Conservation (phyloP, 2,888 invertebrate genomes). For the Cecidostiba fungosa region DNA sequence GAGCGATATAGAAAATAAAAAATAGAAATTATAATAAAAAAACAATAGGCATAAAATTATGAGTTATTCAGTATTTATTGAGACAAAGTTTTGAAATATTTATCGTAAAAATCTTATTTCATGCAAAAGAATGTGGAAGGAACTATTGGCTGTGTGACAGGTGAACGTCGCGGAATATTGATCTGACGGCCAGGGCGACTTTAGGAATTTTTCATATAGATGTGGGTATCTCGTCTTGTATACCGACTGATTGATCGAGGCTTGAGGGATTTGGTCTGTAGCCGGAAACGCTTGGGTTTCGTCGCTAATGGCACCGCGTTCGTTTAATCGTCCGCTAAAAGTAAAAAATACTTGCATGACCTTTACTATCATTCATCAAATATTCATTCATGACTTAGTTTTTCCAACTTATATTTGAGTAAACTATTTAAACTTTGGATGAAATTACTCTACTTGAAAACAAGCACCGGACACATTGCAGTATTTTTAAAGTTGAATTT, state of each 20-base stretch:
- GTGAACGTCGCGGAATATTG: constrained; percentile 18
- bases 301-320: background rate
- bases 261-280: constrained; percentile 13
- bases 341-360: background rate
- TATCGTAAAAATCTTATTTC: background rate
- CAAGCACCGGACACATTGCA: background rate
- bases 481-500: background rate
- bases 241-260: constrained; percentile 41
- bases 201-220: constrained; percentile 28
- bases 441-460: background rate
- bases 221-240: background rate
- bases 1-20: no score
- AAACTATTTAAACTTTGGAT: no score
- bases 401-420: no score
- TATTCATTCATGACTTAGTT: background rate
- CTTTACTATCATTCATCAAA: background rate
- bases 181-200: background rate
- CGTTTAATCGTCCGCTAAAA: background rate
- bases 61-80: no score
- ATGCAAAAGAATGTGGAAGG: background rate
- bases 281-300: constrained; percentile 1
- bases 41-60: no score
- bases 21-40: no score
- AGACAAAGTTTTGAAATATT: background rate
- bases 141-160: background rate